These are phyloP conservation scores for Acanthopagrus latus DNA, from an alignment of 2,797 vertebrate species.

Conservation along the genomic window DNA sequence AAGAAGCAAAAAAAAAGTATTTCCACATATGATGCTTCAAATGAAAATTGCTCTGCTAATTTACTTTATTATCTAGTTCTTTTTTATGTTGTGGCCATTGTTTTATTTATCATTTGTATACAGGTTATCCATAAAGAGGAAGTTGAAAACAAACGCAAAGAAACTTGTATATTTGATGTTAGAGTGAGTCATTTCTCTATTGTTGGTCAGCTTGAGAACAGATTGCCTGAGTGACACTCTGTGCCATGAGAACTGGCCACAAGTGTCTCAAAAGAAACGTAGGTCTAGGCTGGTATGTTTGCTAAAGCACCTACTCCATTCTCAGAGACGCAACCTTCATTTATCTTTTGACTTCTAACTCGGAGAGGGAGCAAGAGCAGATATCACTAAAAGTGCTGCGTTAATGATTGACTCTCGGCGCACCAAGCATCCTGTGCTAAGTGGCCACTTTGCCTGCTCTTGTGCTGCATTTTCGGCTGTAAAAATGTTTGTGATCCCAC, in stretches of 20 bases:
- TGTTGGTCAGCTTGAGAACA: conserved; percentile 49
- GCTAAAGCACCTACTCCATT: conserved; percentile 68
- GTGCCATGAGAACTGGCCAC: conserved; percentile 56
- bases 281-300: conserved; percentile 66
- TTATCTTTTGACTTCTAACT: conserved; percentile 76
- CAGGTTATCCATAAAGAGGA: not conserved
- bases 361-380: conserved; percentile 53
- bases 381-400: conserved; percentile 77
- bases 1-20: not conserved
- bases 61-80: not conserved
- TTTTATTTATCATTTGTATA: not conserved
- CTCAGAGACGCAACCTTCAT: conserved; percentile 75
- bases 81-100: not conserved
- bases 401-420: conserved; percentile 83
- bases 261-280: conserved; percentile 63
- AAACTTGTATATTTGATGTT: conserved; percentile 4
- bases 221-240: conserved; percentile 47
- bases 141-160: not conserved
- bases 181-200: conserved; percentile 45
- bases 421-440: conserved; percentile 73
- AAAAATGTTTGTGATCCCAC: conserved; percentile 82
- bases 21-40: not conserved
- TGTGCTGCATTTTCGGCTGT: conserved; percentile 77
- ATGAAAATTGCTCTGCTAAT: not conserved
- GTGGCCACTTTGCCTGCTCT: conserved; percentile 81